Base-by-base conservation (phyloP, 2,888 invertebrate species). In the Acleris cristana region DNA sequence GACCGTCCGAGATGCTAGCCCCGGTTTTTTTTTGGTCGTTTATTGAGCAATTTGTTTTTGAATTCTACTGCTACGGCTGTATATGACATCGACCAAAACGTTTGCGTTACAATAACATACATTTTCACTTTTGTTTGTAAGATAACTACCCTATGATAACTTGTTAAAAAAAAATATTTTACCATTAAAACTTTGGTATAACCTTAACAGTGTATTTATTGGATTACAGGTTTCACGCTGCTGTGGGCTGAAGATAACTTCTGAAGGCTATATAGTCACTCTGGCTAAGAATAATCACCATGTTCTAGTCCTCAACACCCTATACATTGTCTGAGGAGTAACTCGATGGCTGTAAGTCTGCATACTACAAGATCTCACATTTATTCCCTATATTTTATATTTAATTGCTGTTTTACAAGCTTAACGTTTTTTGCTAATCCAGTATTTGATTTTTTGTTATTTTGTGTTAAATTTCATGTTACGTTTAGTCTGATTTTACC, bases 241-340 rank as follows among this genome's bases (percentile, higher is more conserved):
- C 94, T 99, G 99, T 88, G 99, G 99, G 73, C 94, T 99, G 84
- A 99, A 99, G 94, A 98, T 99, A 82, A 99, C 99, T 67, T 97
- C 98, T 21, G 98, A 99, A 90, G 99, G 99, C 77, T 98, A 98
- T 90, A 97, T 99, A 79, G 97, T 98, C 78, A 98, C 99, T 74
- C 93, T 99, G 93, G 99, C 99, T 87, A 99, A 99, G 94, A 99
- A 99, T 94, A 99, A 99, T 94, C 99, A 99, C 93, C 98, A 99
- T 92, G 99, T 99, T 83, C 95, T 99, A 91, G 98, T 99, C 88
- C 95, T 99, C 92, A 97, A 98, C 94, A 98, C 97, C 80, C 95
- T 98, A 86, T 97, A 97, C 94, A 97, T 97, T 94, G 95, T 96
- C 93, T 97, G 96, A 96, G 95, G 94, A 84, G 84, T 76, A 83